phyloP scores from a whole-genome alignment of 2,888 invertebrate genomes.

The Stegana nigrithorax region DNA sequence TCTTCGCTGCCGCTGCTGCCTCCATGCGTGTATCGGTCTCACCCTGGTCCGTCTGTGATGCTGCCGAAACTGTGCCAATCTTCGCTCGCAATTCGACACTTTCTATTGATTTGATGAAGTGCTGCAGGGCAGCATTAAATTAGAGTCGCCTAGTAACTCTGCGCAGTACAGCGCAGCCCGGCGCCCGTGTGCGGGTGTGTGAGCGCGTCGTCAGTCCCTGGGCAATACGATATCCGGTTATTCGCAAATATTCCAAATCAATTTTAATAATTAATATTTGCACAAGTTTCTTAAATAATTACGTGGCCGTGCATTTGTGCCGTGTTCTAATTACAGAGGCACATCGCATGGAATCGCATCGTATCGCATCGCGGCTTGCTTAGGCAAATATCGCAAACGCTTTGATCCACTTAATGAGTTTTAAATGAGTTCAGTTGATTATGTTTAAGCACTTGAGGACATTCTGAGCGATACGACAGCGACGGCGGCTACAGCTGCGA shows the following conservation, averaged over 20 bases:
- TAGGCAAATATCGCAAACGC: not conserved
- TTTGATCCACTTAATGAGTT: not conserved
- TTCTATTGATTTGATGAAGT: conserved; percentile 1
- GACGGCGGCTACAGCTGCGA: too few relatives aligned
- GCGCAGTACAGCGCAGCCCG: not conserved
- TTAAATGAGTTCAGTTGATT: not conserved
- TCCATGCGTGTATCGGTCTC: not conserved
- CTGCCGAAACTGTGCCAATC: not conserved
- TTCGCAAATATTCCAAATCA: not conserved
- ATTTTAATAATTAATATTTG: not conserved
- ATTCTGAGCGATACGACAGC: too few relatives aligned
- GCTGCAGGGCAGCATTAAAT: conserved; percentile 15
- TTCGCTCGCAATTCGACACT: not conserved
- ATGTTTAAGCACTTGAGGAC: not conserved
- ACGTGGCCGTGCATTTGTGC: not conserved
- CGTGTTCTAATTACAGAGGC: too few relatives aligned
- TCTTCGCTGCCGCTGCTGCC: not conserved
- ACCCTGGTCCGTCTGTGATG: not conserved
- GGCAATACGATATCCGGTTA: too few relatives aligned
- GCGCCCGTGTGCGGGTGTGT: too few relatives aligned
- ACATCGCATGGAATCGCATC: too few relatives aligned
- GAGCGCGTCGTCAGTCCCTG: too few relatives aligned
- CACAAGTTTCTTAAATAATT: not conserved
- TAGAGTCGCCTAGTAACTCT: not conserved
- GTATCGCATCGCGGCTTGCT: too few relatives aligned